Percentiles rank a stretch among this genome's conserved stretches.
phyloP scores from a whole-genome alignment of 2,797 vertebrate genomes.

The Catamblyrhynchus diadema region DNA sequence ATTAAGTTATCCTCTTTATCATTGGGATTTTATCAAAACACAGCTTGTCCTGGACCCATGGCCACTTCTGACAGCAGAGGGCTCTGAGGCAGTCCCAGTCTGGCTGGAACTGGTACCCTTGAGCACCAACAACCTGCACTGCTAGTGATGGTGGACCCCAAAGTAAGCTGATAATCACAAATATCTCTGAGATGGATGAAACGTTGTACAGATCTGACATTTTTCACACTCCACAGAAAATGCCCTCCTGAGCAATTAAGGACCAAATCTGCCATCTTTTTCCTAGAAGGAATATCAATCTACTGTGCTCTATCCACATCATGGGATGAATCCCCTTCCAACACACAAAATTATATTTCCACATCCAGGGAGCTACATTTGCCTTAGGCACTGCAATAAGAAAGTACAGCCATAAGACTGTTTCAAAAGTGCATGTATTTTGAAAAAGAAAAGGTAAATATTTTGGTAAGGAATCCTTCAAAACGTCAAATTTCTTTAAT shows the following conservation, averaged over 20 bases:
- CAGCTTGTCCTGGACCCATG: not conserved
- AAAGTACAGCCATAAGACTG: not conserved
- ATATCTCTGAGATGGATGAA: not conserved
- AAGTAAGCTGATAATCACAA: not conserved
- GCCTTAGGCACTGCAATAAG: not conserved
- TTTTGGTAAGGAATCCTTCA: not conserved
- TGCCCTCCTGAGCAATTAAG: not conserved
- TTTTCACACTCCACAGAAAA: not conserved
- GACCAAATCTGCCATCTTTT: not conserved
- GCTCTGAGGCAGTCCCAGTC: not conserved
- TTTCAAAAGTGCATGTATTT: not conserved
- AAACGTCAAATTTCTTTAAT: not conserved
- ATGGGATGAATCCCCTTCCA: not conserved
- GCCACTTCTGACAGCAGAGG: not conserved
- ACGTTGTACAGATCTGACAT: not conserved
- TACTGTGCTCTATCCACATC: not conserved
- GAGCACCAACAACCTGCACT: not conserved
- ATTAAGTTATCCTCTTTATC: not conserved
- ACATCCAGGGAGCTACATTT: not conserved
- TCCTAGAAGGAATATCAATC: not conserved
- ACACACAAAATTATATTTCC: not conserved
- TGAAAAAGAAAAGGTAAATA: not conserved
- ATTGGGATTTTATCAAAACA: not conserved
- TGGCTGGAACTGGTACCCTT: not conserved
- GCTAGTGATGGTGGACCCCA: not conserved